Evolutionary conservation across 2,888 invertebrate species (phyloP).

Genomic region (Lithophane socia): DNA sequence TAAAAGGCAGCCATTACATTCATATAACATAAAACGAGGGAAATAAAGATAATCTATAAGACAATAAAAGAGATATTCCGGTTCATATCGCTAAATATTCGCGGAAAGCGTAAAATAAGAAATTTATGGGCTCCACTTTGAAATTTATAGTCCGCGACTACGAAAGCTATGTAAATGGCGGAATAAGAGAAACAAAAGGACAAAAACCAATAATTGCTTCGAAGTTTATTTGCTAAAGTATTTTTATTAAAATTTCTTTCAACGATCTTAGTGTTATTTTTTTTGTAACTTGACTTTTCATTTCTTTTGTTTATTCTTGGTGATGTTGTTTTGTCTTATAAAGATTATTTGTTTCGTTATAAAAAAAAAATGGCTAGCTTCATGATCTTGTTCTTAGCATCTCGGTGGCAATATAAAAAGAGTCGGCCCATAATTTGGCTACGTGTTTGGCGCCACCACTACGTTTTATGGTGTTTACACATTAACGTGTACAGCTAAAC

Average conservation of each 20-base stretch:
- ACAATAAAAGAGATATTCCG: conserved; percentile 64
- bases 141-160: conserved; percentile 71
- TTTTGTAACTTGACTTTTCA: conserved; percentile 4
- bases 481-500: background rate
- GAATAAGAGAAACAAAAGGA: conserved; percentile 65
- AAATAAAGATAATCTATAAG: conserved; percentile 64
- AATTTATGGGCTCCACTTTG: conserved; percentile 68
- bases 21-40: conserved; percentile 47
- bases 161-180: conserved; percentile 65
- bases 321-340: background rate
- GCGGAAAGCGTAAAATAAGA: conserved; percentile 71
- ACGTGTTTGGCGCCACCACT: background rate
- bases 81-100: conserved; percentile 71
- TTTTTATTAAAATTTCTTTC: conserved; percentile 64
- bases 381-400: background rate
- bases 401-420: background rate
- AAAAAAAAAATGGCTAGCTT: background rate
- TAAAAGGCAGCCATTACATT: conserved; percentile 50
- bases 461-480: background rate
- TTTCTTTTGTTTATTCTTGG: conserved; percentile 15
- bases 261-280: conserved; percentile 34
- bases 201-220: conserved; percentile 70
- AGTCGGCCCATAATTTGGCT: background rate
- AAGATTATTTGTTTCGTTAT: background rate
- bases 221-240: conserved; percentile 56